Conservation (phyloP, 2,797 vertebrate genomes). For the Allobates femoralis region DNA sequence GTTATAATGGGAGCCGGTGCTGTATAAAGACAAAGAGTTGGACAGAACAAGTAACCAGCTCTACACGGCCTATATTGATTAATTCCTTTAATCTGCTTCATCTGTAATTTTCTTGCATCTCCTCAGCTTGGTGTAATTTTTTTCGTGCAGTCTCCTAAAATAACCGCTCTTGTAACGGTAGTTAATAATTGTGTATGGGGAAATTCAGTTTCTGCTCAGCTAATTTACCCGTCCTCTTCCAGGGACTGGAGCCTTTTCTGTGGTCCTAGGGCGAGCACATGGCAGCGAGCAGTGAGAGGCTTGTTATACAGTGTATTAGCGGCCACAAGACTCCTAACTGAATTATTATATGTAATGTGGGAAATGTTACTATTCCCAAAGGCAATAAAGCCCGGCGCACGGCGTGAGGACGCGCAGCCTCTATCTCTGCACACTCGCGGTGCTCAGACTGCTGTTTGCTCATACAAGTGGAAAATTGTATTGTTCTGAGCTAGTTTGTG, state of each 20-base stretch:
- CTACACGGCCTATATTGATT: slow-evolving; percentile 33
- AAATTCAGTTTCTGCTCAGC: slow-evolving; percentile 21
- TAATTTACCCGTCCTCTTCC: not conserved
- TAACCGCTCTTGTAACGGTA: not conserved
- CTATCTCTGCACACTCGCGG: not conserved
- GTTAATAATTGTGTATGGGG: not conserved
- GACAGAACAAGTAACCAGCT: slow-evolving; percentile 2
- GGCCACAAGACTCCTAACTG: slow-evolving; percentile 16
- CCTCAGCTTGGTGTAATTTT: slow-evolving; percentile 14
- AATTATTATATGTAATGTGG: slow-evolving; percentile 38
- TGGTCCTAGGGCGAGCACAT: not conserved
- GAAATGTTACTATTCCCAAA: not conserved
- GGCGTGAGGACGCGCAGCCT: not conserved
- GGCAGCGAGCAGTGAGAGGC: not conserved
- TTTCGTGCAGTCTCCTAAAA: slow-evolving; percentile 2
- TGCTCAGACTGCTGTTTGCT: not conserved
- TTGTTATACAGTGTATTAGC: slow-evolving; percentile 19
- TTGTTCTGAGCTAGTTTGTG: not conserved
- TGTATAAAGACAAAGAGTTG: slow-evolving; percentile 1
- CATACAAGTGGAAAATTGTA: slow-evolving; percentile 25
- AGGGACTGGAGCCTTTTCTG: not conserved
- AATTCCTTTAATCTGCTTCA: slow-evolving; percentile 35
- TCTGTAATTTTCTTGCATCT: slow-evolving; percentile 33
- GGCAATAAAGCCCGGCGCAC: slow-evolving; percentile 31
- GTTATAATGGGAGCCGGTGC: slow-evolving; percentile 5